A percentile compares a stretch with the other conserved stretches of the same genome.
Conservation (phyloP, 2,797 vertebrate genomes). For the Cephalopachus bancanus region DNA sequence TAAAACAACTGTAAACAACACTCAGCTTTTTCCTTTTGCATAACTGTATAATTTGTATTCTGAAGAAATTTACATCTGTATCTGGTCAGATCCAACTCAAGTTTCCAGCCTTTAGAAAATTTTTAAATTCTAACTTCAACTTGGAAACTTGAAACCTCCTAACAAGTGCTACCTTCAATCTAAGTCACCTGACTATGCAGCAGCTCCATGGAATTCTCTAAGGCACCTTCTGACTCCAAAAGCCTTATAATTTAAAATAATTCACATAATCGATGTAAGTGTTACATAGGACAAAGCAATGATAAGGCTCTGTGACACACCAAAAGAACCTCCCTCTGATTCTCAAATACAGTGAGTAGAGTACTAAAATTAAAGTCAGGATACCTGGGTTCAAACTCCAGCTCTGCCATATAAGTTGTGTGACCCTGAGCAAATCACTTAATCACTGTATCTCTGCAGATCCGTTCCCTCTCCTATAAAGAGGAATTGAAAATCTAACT, state of each 20-base stretch:
- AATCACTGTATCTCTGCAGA: background rate
- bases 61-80: background rate
- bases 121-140: slow-evolving; percentile 5
- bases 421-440: background rate
- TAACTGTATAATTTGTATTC: background rate
- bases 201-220: background rate
- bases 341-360: background rate
- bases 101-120: background rate
- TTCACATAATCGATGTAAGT: background rate
- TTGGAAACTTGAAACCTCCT: background rate
- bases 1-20: background rate
- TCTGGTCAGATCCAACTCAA: background rate
- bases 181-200: background rate
- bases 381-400: background rate
- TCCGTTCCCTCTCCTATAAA: slow-evolving; percentile 16
- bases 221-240: background rate
- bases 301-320: background rate
- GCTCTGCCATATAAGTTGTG: background rate
- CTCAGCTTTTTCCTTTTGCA: background rate
- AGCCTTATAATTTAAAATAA: background rate
- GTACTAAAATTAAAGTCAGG: background rate
- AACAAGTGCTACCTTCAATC: background rate
- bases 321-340: background rate
- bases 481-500: background rate
- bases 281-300: background rate